phyloP scores from a whole-genome alignment of 2,888 invertebrate species.

The Heliconius ismenius region DNA sequence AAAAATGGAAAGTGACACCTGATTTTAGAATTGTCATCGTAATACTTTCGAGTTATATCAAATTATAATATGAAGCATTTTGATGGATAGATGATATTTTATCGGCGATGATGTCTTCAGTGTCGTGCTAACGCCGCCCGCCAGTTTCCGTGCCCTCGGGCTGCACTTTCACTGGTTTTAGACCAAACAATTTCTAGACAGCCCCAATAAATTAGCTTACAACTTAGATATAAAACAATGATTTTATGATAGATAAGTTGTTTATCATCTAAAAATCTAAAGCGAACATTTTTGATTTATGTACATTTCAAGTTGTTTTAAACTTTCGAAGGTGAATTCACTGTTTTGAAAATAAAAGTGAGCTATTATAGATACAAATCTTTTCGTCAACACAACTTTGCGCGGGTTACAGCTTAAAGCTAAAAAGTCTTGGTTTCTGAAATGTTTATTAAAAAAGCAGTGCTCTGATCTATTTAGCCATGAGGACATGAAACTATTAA shows the following conservation, averaged over 20 bases:
- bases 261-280: slow-evolving; percentile 15
- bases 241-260: slow-evolving; percentile 10
- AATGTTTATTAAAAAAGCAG: too few species aligned
- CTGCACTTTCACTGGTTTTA: slow-evolving; percentile 58
- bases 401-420: too few species aligned
- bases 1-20: slow-evolving; percentile 16
- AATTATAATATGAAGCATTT: slow-evolving; percentile 22
- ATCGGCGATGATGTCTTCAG: slow-evolving; percentile 42
- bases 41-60: slow-evolving; percentile 20
- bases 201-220: slow-evolving; percentile 27
- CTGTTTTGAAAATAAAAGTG: slow-evolving; percentile 1
- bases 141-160: slow-evolving; percentile 54
- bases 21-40: slow-evolving; percentile 22
- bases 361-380: neutral
- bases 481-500: too few species aligned
- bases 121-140: slow-evolving; percentile 43
- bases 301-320: neutral
- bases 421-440: too few species aligned
- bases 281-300: slow-evolving; percentile 19
- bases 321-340: neutral
- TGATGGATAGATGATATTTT: slow-evolving; percentile 39
- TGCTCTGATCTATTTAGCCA: too few species aligned
- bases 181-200: slow-evolving; percentile 37
- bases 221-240: neutral
- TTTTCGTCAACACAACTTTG: too few species aligned